phyloP scores from a whole-genome alignment of 2,888 invertebrate genomes.

The Venusia cambrica region DNA sequence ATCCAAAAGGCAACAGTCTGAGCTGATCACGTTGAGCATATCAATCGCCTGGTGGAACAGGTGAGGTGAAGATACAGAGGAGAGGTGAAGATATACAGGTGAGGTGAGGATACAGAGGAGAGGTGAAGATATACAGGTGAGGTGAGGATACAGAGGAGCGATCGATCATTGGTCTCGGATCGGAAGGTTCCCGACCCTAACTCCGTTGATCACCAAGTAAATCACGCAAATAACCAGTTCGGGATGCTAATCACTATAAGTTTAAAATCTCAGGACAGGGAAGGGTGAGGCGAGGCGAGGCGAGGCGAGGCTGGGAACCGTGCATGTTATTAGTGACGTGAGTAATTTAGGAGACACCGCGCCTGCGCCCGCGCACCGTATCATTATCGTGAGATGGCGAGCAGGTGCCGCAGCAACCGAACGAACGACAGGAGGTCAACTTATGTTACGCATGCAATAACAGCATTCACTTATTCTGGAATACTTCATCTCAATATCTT shows the following conservation, averaged over 20 bases:
- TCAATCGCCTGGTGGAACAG: too few relatives aligned
- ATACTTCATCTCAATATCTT: too few relatives aligned
- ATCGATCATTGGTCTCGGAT: too few relatives aligned
- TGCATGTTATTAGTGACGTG: conserved; percentile 33
- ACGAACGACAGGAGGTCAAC: not conserved
- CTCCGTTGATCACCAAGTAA: conserved; percentile 11
- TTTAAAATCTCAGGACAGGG: conserved; percentile 1
- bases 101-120: too few relatives aligned
- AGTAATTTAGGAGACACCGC: conserved; percentile 35
- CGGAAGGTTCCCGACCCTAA: conserved; percentile 12
- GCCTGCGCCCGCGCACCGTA: conserved; percentile 28
- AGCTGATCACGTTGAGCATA: too few relatives aligned
- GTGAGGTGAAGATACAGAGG: too few relatives aligned
- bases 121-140: too few relatives aligned
- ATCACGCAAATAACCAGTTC: conserved; percentile 14
- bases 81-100: too few relatives aligned
- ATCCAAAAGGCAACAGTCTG: too few relatives aligned
- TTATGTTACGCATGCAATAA: too few relatives aligned
- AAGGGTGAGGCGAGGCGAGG: not conserved
- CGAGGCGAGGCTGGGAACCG: conserved; percentile 17
- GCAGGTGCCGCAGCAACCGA: conserved; percentile 10
- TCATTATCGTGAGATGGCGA: conserved; percentile 38
- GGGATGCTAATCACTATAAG: conserved; percentile 17
- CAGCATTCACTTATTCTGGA: too few relatives aligned
- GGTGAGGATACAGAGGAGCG: conserved; percentile 4